Evolutionary conservation across 2,113 vertebrate genomes (phyloP).

Genomic region (Ciconia maguari): DNA sequence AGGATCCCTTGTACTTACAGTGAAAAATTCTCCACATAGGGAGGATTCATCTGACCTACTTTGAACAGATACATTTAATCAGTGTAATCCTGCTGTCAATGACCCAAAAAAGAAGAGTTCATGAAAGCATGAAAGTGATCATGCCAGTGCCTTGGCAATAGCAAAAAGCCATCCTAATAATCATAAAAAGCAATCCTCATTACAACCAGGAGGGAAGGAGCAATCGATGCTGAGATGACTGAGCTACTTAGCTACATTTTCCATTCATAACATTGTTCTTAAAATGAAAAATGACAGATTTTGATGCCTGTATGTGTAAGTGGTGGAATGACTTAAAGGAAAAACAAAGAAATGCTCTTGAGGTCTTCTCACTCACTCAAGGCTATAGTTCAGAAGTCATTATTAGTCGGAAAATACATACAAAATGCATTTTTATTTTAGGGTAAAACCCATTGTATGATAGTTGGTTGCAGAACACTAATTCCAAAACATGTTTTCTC

Average conservation of each 20-base stretch:
- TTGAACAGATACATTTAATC: conserved; percentile 6
- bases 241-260: neutral
- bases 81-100: neutral
- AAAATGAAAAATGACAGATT: neutral
- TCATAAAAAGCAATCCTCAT: neutral
- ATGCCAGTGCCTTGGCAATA: neutral
- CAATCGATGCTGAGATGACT: neutral
- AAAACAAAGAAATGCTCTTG: neutral
- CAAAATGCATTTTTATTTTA: neutral
- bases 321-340: neutral
- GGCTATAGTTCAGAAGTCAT: neutral
- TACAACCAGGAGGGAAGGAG: neutral
- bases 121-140: conserved; percentile 24
- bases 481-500: neutral
- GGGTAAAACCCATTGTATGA: neutral
- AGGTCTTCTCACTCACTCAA: neutral
- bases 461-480: neutral
- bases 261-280: neutral
- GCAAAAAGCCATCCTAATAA: neutral
- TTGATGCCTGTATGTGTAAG: neutral
- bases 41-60: conserved; percentile 23
- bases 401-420: neutral
- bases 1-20: neutral
- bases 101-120: neutral
- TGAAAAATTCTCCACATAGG: neutral